Percentiles rank a stretch among this genome's conserved stretches.
phyloP scores from a whole-genome alignment of 2,797 vertebrate genomes.

The Nannoperca australis region DNA sequence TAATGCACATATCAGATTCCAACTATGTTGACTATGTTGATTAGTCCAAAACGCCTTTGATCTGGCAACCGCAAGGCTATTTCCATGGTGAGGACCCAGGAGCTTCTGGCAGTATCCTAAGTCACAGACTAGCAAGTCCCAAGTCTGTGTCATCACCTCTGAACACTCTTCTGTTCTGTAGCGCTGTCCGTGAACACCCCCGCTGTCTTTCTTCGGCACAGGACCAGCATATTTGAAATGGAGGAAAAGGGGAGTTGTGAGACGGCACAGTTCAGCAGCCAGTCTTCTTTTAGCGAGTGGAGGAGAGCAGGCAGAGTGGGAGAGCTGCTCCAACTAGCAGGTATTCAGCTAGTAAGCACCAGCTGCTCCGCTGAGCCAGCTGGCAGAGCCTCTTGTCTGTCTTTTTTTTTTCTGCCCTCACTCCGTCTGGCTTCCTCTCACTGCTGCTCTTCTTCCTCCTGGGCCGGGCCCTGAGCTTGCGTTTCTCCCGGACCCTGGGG shows the following conservation, averaged over 20 bases:
- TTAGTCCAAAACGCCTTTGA: constrained; percentile 50
- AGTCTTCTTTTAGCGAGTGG: constrained; percentile 32
- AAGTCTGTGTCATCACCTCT: constrained; percentile 43
- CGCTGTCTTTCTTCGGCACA: constrained; percentile 25
- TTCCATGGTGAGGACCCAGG: constrained; percentile 53
- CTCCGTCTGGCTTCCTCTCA: constrained; percentile 55
- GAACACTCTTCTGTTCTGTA: constrained; percentile 23
- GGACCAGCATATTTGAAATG: constrained; percentile 52
- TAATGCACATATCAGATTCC: constrained; percentile 56
- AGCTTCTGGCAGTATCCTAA: constrained; percentile 76
- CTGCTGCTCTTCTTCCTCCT: constrained; percentile 67
- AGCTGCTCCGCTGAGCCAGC: constrained; percentile 37
- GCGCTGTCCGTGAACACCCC: constrained; percentile 37
- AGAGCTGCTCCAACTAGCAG: constrained; percentile 46
- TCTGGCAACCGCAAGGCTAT: constrained; percentile 43
- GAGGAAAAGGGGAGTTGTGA: constrained; percentile 47
- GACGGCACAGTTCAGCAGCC: constrained; percentile 55
- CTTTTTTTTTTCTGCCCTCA: constrained; percentile 43
- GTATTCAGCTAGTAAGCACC: constrained; percentile 42
- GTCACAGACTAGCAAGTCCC: constrained; percentile 69
- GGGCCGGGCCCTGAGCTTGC: constrained; percentile 42
- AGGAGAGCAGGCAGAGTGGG: constrained; percentile 49
- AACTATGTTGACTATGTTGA: constrained; percentile 36
- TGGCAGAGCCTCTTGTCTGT: constrained; percentile 49
- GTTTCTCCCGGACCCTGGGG: constrained; percentile 54